Conservation (phyloP, 2,888 invertebrate species). For the Rhodophaea formosa region DNA sequence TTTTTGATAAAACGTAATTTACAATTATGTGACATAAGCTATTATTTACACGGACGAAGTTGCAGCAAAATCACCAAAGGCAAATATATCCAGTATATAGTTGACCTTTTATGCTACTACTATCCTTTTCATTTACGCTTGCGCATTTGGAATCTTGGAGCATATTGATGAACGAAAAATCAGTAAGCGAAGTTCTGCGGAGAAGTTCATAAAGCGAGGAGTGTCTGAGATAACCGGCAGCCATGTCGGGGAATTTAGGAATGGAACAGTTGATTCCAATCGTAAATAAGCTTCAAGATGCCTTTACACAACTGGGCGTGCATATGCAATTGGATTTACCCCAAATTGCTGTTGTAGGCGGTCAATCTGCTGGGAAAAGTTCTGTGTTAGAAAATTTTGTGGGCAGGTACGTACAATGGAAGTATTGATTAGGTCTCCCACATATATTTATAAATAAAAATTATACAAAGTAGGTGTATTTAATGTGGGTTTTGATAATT, state of each 20-base stretch:
- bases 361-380: constrained; percentile 99
- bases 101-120: constrained; percentile 19
- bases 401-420: constrained; percentile 90
- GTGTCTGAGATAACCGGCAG: constrained; percentile 70
- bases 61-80: too few relatives aligned
- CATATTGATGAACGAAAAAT: constrained; percentile 77
- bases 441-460: too few relatives aligned
- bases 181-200: constrained; percentile 73
- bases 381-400: constrained; percentile 99
- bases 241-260: constrained; percentile 87
- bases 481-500: too few relatives aligned
- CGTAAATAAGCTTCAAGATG: constrained; percentile 99
- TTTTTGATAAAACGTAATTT: too few relatives aligned
- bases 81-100: background rate
- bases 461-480: too few relatives aligned
- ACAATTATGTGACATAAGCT: too few relatives aligned
- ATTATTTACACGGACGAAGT: too few relatives aligned
- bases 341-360: constrained; percentile 99
- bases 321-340: constrained; percentile 99
- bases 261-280: constrained; percentile 99
- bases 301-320: constrained; percentile 98
- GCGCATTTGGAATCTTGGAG: constrained; percentile 51
- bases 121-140: constrained; percentile 55
- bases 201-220: constrained; percentile 70
- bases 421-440: background rate